These are phyloP conservation scores for Columbina picui DNA, from an alignment of 2,113 vertebrate genomes.

Conservation along the genomic window DNA sequence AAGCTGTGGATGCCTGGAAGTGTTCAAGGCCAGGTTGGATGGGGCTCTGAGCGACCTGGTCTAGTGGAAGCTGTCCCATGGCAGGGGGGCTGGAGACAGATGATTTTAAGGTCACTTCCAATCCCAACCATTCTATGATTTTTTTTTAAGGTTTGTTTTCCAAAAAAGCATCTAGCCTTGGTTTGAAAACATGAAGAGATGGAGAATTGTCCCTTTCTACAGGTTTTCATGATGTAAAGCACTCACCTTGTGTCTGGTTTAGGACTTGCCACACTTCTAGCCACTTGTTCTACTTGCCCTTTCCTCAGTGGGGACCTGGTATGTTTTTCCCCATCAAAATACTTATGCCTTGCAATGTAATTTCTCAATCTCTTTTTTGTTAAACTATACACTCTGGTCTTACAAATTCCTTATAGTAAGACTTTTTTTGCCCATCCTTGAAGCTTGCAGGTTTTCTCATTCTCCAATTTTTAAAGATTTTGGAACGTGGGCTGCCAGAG, in stretches of 20 bases:
- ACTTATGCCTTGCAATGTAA: background rate
- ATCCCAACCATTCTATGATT: no score
- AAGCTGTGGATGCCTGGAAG: no score
- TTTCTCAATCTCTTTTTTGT: background rate
- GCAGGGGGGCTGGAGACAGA: no score
- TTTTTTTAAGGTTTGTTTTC: background rate
- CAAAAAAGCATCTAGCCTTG: background rate
- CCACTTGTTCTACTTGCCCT: accelerated
- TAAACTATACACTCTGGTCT: background rate
- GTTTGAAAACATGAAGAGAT: background rate
- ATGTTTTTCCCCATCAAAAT: background rate
- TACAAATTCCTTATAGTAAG: background rate
- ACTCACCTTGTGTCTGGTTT: accelerated
- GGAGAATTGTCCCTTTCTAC: background rate
- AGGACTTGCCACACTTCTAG: background rate
- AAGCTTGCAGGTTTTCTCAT: background rate
- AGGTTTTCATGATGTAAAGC: background rate
- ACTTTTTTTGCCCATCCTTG: background rate
- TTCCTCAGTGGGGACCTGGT: background rate
- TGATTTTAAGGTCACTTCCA: no score
- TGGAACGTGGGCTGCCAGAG: background rate
- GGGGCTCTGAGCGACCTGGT: no score
- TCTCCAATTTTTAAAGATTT: background rate
- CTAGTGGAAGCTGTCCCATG: no score
- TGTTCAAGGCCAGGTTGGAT: no score